Evolutionary conservation across 2,888 invertebrate species (phyloP).

Genomic region (Cerceris rybyensis): DNA sequence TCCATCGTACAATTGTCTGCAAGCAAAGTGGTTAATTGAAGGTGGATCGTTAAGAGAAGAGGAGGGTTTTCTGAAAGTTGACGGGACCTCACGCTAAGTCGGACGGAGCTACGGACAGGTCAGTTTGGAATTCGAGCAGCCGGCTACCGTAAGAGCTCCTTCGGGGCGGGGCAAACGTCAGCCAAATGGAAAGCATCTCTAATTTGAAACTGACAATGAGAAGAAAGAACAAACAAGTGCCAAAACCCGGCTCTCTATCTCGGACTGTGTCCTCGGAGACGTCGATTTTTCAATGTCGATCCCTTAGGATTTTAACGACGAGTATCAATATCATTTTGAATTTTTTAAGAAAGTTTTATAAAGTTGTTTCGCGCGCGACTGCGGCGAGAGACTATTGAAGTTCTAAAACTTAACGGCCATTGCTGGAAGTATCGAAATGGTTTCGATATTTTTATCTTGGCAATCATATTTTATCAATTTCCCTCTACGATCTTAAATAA

Average conservation of each 20-base stretch:
- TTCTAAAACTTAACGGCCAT: no score
- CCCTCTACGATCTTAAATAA: no score
- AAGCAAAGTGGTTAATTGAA: not conserved
- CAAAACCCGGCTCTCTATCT: slow-evolving; percentile 49
- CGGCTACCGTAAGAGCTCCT: slow-evolving; percentile 78
- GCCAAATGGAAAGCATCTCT: slow-evolving; percentile 81
- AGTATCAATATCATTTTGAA: no score
- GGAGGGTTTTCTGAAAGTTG: slow-evolving; percentile 40
- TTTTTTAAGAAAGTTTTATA: no score
- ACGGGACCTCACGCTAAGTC: slow-evolving; percentile 54
- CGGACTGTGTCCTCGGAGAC: slow-evolving; percentile 11
- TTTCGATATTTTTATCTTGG: no score
- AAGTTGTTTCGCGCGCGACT: no score
- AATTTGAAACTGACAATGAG: slow-evolving; percentile 78
- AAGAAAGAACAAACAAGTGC: slow-evolving; percentile 78
- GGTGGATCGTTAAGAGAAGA: slow-evolving; percentile 1
- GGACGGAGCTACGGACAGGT: slow-evolving; percentile 63
- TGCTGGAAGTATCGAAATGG: no score
- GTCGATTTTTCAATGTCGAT: slow-evolving; percentile 29
- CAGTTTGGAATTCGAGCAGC: slow-evolving; percentile 73
- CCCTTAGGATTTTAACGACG: no score
- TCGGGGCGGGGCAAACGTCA: slow-evolving; percentile 80
- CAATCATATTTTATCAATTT: no score
- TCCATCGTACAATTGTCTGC: not conserved
- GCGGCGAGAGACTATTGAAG: no score